These are phyloP conservation scores for Tetragonisca angustula DNA, from an alignment of 2,888 invertebrate genomes.

Conservation along the genomic window DNA sequence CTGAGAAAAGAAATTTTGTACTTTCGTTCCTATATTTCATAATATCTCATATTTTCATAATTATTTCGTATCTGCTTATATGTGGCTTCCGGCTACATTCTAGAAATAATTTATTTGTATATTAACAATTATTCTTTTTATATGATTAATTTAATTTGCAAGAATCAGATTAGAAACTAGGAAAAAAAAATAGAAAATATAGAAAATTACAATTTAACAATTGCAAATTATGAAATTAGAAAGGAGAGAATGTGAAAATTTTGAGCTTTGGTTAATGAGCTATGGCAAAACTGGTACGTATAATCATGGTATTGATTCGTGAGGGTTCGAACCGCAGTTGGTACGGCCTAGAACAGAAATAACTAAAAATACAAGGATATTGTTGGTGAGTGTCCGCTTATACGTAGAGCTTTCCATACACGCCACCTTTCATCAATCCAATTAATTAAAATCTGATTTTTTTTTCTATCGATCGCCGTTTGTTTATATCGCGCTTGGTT, in stretches of 20 bases:
- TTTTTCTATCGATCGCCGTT: constrained; percentile 14
- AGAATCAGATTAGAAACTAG: not conserved
- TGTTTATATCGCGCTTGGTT: too few species aligned
- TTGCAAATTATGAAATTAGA: constrained; percentile 23
- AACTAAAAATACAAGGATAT: constrained; percentile 66
- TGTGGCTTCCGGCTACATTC: too few species aligned
- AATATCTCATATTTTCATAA: too few species aligned
- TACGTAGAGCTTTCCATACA: constrained; percentile 8
- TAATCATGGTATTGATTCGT: constrained; percentile 73
- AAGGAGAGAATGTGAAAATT: constrained; percentile 37
- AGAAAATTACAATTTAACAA: not conserved
- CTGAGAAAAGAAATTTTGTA: too few species aligned
- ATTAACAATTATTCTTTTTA: not conserved
- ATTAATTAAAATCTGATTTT: constrained; percentile 31
- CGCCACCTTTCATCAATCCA: not conserved
- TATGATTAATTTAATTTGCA: not conserved
- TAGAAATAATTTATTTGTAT: too few species aligned
- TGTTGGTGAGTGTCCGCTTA: not conserved
- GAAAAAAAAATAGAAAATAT: not conserved
- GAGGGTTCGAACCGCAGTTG: constrained; percentile 65
- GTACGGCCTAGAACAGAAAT: constrained; percentile 76
- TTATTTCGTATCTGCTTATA: too few species aligned
- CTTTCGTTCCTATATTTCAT: too few species aligned
- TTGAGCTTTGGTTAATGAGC: constrained; percentile 34
- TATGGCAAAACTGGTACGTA: constrained; percentile 47